Evolutionary conservation across 2,888 invertebrate genomes (phyloP).

Genomic region (Geophilus truncorum): DNA sequence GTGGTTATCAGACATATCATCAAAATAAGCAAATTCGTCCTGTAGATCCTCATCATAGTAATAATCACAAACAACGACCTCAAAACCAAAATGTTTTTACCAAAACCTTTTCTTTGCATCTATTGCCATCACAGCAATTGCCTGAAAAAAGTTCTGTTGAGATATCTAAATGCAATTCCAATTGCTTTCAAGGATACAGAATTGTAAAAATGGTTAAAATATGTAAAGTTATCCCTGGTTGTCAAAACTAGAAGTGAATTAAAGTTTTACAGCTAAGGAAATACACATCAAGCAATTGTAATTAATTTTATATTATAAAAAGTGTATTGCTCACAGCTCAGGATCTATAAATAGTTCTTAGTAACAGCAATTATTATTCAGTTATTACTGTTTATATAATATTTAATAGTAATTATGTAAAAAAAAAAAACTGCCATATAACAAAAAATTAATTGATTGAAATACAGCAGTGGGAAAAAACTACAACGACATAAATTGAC

Average conservation of each 20-base stretch:
- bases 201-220: conserved; percentile 25
- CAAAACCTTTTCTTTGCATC: not conserved
- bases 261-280: too few species aligned
- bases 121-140: not conserved
- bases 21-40: not conserved
- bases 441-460: too few species aligned
- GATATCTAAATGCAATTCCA: not conserved
- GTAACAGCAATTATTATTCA: too few species aligned
- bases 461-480: too few species aligned
- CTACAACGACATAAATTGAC: too few species aligned
- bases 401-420: too few species aligned
- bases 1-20: not conserved
- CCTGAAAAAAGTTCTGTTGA: not conserved
- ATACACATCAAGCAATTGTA: not conserved
- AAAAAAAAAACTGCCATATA: too few species aligned
- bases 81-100: not conserved
- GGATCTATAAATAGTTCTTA: too few species aligned
- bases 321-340: too few species aligned
- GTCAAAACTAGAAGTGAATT: not conserved
- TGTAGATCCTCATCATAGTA: too few species aligned
- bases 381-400: too few species aligned
- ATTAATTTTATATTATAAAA: too few species aligned
- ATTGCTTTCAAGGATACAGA: not conserved
- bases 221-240: not conserved
- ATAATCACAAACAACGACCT: not conserved